Evolutionary conservation across 2,797 vertebrate species (phyloP).

Genomic region (Melanotaenia pygmaea): DNA sequence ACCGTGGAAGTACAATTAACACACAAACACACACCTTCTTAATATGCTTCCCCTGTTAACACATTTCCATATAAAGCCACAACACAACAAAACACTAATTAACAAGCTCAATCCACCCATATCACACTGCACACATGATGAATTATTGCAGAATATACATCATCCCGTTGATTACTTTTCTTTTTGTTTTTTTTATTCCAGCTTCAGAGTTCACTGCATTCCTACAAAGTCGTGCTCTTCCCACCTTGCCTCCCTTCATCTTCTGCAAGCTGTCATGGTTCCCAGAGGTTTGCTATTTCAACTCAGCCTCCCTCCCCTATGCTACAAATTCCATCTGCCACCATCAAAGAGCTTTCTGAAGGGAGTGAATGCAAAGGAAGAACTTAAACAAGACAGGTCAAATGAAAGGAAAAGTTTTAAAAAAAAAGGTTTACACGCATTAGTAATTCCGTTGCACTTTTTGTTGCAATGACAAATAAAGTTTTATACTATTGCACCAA

Average conservation of each 20-base stretch:
- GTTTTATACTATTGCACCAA: too few relatives aligned
- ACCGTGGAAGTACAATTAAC: not conserved
- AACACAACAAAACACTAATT: constrained; percentile 16
- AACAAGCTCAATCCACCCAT: constrained; percentile 12
- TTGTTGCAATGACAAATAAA: too few relatives aligned
- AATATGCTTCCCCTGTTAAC: not conserved
- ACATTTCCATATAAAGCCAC: constrained; percentile 6
- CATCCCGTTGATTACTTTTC: constrained; percentile 31
- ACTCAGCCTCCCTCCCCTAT: constrained; percentile 52
- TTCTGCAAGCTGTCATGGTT: constrained; percentile 57
- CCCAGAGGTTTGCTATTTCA: constrained; percentile 71
- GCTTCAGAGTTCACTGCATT: constrained; percentile 56
- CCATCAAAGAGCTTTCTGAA: constrained; percentile 66
- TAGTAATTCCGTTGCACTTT: not conserved
- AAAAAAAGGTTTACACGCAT: not conserved
- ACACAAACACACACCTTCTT: constrained; percentile 14
- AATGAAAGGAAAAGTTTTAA: constrained; percentile 1
- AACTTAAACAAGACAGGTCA: constrained; percentile 20
- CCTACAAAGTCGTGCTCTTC: constrained; percentile 27
- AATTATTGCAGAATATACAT: constrained; percentile 34
- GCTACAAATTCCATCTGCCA: constrained; percentile 74
- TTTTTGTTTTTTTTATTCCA: constrained; percentile 30
- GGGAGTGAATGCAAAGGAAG: constrained; percentile 40
- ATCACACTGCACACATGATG: constrained; percentile 6
- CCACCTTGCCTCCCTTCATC: constrained; percentile 58